Evolutionary conservation across 2,797 vertebrate species (phyloP), one percentile per base, ranked within the genome.

Genomic region (Cyprinella venusta): DNA sequence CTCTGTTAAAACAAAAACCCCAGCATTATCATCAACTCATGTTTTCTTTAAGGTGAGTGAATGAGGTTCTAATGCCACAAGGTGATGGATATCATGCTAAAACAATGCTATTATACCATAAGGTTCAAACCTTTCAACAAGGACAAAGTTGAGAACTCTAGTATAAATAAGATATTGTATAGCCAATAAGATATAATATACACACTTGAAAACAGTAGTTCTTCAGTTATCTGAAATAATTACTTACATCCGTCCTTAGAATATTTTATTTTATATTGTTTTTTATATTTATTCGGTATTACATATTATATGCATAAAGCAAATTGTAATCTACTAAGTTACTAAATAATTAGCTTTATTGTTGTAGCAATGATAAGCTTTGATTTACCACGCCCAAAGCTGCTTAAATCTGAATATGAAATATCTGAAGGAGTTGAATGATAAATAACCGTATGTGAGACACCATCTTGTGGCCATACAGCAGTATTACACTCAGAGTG

Each of bases 1-100:
- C 74, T 83, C 77, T 59, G 81, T 84, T 89, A 86, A 91, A 92
- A 89, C 56, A 91, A 90, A 81, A 80, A 30, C 68, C 42, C 75
- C 38, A 76, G 75, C 16, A 8, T 30, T 63, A 85, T 80, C 75
- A 86, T 80, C 75, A 80, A 84, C 48, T 86, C 85, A 84, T 30
- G 85, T 78, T 88, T 88, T 86, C 76, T 85, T 88, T 54, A 71
- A 74, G 24, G 63, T 76, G 38, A 76, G 59, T 76, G 38, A 76
- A 65, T 80, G 40, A 84, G 36, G 80, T 38, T 70, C 54, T 12
- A 71, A 71, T 56, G 83, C 74, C 64, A 79, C 4, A 85, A 71
- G 78, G 61, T 59, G 48, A 70, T 87, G 38, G 84, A 83, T 76
- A 83, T 71, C 78, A 16, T 81, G 33, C 71, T 74, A 79, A 89